Evolutionary conservation across 2,888 invertebrate species (phyloP).

Genomic region (Chymomyza procnemis): DNA sequence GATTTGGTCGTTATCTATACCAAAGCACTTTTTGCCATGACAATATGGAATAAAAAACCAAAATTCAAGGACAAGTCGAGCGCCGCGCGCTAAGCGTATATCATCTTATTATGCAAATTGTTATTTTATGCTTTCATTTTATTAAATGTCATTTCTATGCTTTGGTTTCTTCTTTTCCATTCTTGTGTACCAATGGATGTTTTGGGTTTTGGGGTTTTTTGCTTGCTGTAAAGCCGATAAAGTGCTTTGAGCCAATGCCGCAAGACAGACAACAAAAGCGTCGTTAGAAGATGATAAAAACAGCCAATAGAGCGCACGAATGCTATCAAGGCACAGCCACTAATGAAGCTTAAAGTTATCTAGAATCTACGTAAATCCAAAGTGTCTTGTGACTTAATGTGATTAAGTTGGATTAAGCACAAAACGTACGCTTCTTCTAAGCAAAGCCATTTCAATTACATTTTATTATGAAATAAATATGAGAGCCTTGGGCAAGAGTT

Average conservation of each 20-base stretch:
- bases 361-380: not conserved
- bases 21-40: constrained; percentile 26
- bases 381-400: not conserved
- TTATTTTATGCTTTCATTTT: constrained; percentile 52
- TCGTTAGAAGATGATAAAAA: not conserved
- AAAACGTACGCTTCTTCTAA: not conserved
- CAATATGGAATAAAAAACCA: constrained; percentile 25
- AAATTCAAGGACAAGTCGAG: constrained; percentile 22
- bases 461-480: too few species aligned
- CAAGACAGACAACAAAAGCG: not conserved
- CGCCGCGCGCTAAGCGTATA: constrained; percentile 43
- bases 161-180: not conserved
- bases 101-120: constrained; percentile 66
- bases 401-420: not conserved
- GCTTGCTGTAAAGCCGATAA: not conserved
- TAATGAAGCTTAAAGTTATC: not conserved
- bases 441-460: not conserved
- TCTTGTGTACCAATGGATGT: not conserved
- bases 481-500: too few species aligned
- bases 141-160: constrained; percentile 42
- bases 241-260: not conserved
- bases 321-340: not conserved
- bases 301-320: not conserved
- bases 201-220: not conserved
- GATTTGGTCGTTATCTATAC: constrained; percentile 14